Conservation (phyloP, 2,113 vertebrate species). For the Cyphomyrus plagiostoma region DNA sequence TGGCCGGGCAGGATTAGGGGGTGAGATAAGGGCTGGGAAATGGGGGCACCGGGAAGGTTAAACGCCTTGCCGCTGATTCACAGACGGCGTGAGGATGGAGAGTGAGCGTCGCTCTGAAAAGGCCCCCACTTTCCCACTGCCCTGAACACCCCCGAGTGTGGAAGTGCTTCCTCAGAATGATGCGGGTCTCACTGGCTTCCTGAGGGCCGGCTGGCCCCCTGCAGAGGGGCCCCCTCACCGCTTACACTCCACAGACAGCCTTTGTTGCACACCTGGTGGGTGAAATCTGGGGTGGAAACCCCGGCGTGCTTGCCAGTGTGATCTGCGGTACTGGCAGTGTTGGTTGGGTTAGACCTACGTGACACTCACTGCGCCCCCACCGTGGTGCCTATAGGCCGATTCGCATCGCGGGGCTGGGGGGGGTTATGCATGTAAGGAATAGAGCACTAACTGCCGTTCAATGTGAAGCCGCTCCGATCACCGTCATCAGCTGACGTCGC, state of each 20-base stretch:
- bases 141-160: background rate
- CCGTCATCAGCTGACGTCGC: slow-evolving; percentile 59
- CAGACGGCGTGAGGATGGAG: background rate
- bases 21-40: background rate
- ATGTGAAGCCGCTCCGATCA: background rate
- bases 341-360: background rate
- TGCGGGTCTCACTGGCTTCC: background rate
- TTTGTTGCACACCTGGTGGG: background rate
- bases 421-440: too few species aligned
- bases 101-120: background rate
- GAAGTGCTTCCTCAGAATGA: background rate
- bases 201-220: background rate
- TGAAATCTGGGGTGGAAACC: background rate
- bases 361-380: background rate
- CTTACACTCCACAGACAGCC: background rate
- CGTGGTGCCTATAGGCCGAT: background rate
- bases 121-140: background rate
- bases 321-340: background rate
- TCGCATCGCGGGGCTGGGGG: too few species aligned
- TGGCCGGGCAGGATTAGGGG: background rate
- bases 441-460: background rate
- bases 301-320: background rate
- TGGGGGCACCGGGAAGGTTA: background rate
- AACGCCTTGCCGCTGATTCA: background rate
- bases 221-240: background rate